Percentiles rank a stretch among this genome's conserved stretches.
Conservation (phyloP, 2,797 vertebrate species). For the Notoglanidium macrostoma region DNA sequence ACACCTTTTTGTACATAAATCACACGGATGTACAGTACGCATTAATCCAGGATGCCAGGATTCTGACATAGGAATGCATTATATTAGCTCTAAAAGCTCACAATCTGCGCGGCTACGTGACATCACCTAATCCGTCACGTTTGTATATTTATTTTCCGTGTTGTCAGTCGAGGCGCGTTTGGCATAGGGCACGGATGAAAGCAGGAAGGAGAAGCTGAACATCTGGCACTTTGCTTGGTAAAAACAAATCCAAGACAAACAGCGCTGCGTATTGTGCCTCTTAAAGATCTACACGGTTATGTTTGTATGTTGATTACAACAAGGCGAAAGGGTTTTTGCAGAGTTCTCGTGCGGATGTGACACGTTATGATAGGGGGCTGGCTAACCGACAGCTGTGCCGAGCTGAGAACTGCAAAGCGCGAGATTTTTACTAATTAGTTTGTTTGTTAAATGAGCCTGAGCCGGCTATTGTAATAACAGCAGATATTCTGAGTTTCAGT, state of each 20-base stretch:
- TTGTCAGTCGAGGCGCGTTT: slow-evolving; percentile 47
- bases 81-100: slow-evolving; percentile 43
- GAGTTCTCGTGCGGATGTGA: not conserved
- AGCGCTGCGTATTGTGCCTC: not conserved
- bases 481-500: not conserved
- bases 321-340: slow-evolving; percentile 14
- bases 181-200: slow-evolving; percentile 42
- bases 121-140: slow-evolving; percentile 55
- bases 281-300: slow-evolving; percentile 25
- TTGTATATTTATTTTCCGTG: slow-evolving; percentile 56
- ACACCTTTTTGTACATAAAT: slow-evolving; percentile 29
- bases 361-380: slow-evolving; percentile 5
- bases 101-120: slow-evolving; percentile 46
- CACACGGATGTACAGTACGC: slow-evolving; percentile 42
- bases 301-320: slow-evolving; percentile 45
- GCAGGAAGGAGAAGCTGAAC: slow-evolving; percentile 51
- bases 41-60: slow-evolving; percentile 39
- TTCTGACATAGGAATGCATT: slow-evolving; percentile 35
- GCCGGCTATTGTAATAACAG: slow-evolving; percentile 2
- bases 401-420: slow-evolving; percentile 16
- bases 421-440: slow-evolving; percentile 40
- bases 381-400: slow-evolving; percentile 18
- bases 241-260: slow-evolving; percentile 42
- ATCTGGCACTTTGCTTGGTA: slow-evolving; percentile 57
- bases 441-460: slow-evolving; percentile 40